These are phyloP conservation scores for Dendrocopos noguchii DNA, from an alignment of 2,113 vertebrate genomes.

Conservation along the genomic window DNA sequence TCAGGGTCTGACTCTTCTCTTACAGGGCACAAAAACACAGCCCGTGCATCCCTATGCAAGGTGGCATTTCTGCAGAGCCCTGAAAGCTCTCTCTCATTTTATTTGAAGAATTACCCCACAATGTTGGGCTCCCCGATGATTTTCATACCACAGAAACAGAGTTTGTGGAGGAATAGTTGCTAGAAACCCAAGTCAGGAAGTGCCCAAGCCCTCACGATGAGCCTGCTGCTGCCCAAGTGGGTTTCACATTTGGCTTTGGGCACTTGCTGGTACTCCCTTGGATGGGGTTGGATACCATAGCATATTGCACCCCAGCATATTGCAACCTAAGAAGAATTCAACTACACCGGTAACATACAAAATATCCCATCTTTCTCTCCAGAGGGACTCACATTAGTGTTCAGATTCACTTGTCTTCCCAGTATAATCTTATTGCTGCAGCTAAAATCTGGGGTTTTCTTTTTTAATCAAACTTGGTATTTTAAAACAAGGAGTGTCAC, in stretches of 20 bases:
- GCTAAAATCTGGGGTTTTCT: not conserved
- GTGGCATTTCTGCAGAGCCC: not conserved
- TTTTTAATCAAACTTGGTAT: not conserved
- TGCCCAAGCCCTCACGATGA: rapidly evolving
- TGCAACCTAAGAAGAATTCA: not conserved
- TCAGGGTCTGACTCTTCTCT: not conserved
- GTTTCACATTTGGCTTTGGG: not conserved
- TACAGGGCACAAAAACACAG: rapidly evolving
- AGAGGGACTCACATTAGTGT: rapidly evolving
- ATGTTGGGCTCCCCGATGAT: rapidly evolving
- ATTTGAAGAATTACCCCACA: not conserved
- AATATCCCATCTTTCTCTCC: rapidly evolving
- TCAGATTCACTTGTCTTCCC: not conserved
- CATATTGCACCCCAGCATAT: not conserved
- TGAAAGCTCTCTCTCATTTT: not conserved
- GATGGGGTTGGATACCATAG: not conserved
- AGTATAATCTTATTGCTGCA: not conserved
- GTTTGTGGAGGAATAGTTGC: not conserved
- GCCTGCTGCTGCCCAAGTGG: not conserved
- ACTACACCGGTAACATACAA: not conserved
- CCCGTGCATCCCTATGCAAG: rapidly evolving
- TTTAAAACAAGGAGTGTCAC: not conserved
- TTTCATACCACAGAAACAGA: not conserved
- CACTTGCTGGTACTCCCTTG: not conserved
- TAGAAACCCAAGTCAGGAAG: not conserved